Evolutionary conservation across 2,113 vertebrate genomes (phyloP).

Genomic region (Felis catus): F.catus_Fca126_mat1.0 CM031417.1:91087501-91088000

Average conservation of each 20-base stretch:
- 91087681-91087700: neutral
- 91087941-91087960: neutral
- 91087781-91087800: neutral
- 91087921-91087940: neutral
- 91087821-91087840: neutral
- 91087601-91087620: neutral
- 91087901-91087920: neutral
- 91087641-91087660: neutral
- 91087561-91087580: neutral
- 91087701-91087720: neutral
- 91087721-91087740: neutral
- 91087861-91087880: neutral
- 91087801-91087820: neutral
- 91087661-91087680: neutral
- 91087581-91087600: neutral
- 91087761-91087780: neutral
- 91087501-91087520: neutral
- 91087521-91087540: neutral
- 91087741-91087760: neutral
- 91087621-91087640: neutral
- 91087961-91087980: neutral
- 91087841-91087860: neutral
- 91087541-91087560: neutral
- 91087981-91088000: neutral
- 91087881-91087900: neutral